Conservation (phyloP, 2,888 invertebrate genomes). For the Chaetoderma sp. region DNA sequence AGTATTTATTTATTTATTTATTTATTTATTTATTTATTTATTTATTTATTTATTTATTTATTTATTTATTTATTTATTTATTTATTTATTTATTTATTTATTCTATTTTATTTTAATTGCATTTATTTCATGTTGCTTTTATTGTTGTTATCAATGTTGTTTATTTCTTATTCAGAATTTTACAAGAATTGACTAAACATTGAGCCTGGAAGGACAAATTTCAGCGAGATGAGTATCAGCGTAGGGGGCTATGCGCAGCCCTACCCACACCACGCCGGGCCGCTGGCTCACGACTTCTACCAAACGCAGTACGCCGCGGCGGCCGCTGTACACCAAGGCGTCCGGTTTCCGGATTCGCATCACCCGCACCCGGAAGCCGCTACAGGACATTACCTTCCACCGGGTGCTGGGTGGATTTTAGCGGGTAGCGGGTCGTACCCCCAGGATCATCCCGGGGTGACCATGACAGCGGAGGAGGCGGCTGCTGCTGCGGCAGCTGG, state of each 20-base stretch:
- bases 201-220: neutral
- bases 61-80: no score
- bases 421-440: slow-evolving; percentile 38
- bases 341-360: slow-evolving; percentile 45
- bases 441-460: no score
- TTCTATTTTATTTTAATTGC: no score
- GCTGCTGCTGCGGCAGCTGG: slow-evolving; percentile 48
- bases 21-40: no score
- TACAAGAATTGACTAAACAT: no score
- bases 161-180: no score
- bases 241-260: slow-evolving; percentile 56
- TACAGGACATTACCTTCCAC: slow-evolving; percentile 45
- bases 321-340: slow-evolving; percentile 47
- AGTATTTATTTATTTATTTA: no score
- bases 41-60: no score
- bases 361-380: slow-evolving; percentile 48
- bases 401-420: slow-evolving; percentile 59
- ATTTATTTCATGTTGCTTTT: no score
- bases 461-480: slow-evolving; percentile 42
- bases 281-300: slow-evolving; percentile 50
- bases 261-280: slow-evolving; percentile 55
- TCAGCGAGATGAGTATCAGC: slow-evolving; percentile 54
- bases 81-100: no score
- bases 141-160: no score
- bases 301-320: slow-evolving; percentile 53